phyloP scores from a whole-genome alignment of 2,113 vertebrate species.

The Platichthys stellatus region DNA sequence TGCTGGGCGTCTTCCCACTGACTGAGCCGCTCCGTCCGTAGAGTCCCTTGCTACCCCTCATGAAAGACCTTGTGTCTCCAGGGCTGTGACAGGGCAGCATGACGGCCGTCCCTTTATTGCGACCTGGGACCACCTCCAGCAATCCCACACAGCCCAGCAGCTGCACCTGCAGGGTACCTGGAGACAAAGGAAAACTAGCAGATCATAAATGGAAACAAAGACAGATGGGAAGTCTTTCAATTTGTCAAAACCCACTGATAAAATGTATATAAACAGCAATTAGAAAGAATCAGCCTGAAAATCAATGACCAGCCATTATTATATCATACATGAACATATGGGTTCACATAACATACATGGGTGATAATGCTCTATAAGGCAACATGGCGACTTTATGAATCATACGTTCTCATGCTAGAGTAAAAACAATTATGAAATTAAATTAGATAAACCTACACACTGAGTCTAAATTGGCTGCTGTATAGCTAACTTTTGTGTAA shows the following conservation, averaged over 20 bases:
- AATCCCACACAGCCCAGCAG: slow-evolving; percentile 86
- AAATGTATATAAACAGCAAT: too few relatives aligned
- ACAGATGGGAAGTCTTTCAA: too few relatives aligned
- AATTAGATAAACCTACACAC: too few relatives aligned
- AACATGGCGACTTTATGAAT: too few relatives aligned
- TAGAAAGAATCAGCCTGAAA: background rate
- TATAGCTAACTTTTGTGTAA: background rate
- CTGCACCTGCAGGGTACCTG: slow-evolving; percentile 90
- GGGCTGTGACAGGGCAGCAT: slow-evolving; percentile 81
- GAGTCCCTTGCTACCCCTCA: slow-evolving; percentile 86
- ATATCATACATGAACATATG: background rate
- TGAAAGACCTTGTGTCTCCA: slow-evolving; percentile 85
- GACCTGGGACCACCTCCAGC: slow-evolving; percentile 86
- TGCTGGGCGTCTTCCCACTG: slow-evolving; percentile 86
- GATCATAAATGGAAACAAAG: too few relatives aligned
- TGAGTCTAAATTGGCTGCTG: too few relatives aligned
- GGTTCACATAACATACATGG: background rate
- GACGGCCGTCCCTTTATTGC: slow-evolving; percentile 76
- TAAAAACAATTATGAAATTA: too few relatives aligned
- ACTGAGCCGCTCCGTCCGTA: slow-evolving; percentile 88
- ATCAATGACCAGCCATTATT: background rate
- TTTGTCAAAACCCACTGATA: too few relatives aligned
- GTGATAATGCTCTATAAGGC: background rate
- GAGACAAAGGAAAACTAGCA: slow-evolving; percentile 2
- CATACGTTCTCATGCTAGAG: too few relatives aligned